Percentiles rank a stretch among this genome's conserved stretches.
phyloP scores from a whole-genome alignment of 2,113 vertebrate species.

The Columba janthina region DNA sequence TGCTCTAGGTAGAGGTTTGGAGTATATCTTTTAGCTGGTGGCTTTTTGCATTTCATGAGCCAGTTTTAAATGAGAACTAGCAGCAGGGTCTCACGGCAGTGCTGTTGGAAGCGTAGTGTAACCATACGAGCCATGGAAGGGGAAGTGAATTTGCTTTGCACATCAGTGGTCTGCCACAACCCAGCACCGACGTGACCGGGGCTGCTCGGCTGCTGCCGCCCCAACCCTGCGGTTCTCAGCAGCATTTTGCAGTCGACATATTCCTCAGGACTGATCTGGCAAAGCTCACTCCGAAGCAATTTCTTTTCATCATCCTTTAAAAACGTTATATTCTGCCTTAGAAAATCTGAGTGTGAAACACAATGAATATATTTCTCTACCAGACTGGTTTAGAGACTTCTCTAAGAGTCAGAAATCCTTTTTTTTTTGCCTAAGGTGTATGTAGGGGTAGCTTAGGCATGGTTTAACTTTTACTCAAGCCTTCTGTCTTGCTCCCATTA shows the following conservation, averaged over 20 bases:
- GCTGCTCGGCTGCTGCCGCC: not conserved
- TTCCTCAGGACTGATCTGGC: not conserved
- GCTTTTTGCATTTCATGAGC: not conserved
- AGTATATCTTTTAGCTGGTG: not conserved
- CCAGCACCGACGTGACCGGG: not conserved
- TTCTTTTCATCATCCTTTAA: not conserved
- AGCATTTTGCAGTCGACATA: fast-evolving
- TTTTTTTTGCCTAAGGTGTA: not conserved
- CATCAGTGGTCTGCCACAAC: not conserved
- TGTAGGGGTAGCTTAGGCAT: not conserved
- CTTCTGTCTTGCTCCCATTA: fast-evolving
- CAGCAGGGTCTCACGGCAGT: not conserved
- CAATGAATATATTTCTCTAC: not conserved
- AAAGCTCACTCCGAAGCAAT: not conserved
- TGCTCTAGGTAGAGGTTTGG: not conserved
- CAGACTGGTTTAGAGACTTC: not conserved
- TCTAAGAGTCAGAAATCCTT: not conserved
- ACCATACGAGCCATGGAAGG: fast-evolving
- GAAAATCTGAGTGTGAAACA: not conserved
- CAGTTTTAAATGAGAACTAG: not conserved
- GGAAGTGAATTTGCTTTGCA: not conserved
- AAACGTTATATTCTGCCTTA: not conserved
- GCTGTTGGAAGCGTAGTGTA: not conserved
- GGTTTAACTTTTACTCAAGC: not conserved
- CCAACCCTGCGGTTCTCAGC: not conserved